phyloP scores from a whole-genome alignment of 2,113 vertebrate species.

The Neolamprologus variostigma region DNA sequence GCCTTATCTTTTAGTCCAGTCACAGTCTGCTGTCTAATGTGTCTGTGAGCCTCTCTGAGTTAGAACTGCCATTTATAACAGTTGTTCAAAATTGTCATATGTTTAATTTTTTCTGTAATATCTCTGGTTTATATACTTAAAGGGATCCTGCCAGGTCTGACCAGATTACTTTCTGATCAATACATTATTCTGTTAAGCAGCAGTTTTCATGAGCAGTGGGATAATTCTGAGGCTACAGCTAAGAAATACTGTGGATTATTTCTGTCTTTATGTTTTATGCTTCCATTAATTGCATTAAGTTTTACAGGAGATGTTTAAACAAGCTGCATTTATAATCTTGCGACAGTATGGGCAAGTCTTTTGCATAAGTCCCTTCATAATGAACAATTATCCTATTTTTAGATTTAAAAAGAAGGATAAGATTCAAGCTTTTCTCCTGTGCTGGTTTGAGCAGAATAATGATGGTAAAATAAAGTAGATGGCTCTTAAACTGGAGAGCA shows the following conservation, averaged over 20 bases:
- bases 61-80: neutral
- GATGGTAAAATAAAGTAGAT: neutral
- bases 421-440: neutral
- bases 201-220: neutral
- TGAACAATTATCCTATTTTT: neutral
- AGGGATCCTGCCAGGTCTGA: neutral
- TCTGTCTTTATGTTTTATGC: neutral
- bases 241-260: neutral
- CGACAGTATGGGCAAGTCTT: neutral
- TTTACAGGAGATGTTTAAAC: neutral
- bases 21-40: conserved; percentile 6
- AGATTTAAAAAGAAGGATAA: neutral
- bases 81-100: neutral
- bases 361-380: neutral
- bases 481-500: neutral
- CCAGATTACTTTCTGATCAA: neutral
- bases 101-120: neutral
- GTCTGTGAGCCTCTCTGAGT: neutral
- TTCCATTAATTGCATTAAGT: neutral
- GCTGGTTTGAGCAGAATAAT: neutral
- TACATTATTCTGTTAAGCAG: neutral
- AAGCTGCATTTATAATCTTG: neutral
- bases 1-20: conserved; percentile 27
- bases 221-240: neutral
- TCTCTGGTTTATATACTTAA: neutral